phyloP scores from a whole-genome alignment of 1,140 invertebrate genomes.

The Habropoda laboriosa region DNA sequence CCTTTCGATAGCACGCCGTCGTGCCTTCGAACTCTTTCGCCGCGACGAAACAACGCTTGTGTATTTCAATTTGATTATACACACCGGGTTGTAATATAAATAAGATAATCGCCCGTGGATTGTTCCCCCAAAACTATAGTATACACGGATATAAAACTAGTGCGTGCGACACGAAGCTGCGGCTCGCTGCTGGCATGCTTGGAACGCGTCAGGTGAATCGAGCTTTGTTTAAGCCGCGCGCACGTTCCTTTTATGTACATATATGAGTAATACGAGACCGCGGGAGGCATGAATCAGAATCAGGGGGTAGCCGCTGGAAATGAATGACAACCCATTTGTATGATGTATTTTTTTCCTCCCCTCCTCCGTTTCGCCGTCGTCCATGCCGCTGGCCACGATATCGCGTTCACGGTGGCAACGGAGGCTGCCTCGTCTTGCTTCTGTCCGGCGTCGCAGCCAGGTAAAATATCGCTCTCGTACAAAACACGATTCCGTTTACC shows the following conservation, averaged over 20 bases:
- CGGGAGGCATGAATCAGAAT: conserved; percentile 74
- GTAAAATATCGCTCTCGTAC: conserved; percentile 70
- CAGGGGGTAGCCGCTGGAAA: conserved; percentile 67
- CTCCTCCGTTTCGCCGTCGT: not conserved
- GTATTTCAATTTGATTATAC: not conserved
- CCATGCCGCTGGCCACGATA: not conserved
- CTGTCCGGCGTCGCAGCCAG: conserved; percentile 58
- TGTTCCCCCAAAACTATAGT: not conserved
- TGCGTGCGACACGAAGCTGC: not conserved
- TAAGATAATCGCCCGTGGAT: conserved; percentile 9
- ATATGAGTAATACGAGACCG: conserved; percentile 69
- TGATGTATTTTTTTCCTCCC: conserved; percentile 50
- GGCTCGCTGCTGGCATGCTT: not conserved
- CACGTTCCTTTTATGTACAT: conserved; percentile 38
- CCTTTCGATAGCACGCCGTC: conserved; percentile 1
- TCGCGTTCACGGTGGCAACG: conserved; percentile 36
- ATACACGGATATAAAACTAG: not conserved
- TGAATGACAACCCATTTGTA: conserved; percentile 76
- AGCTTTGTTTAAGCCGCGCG: conserved; percentile 50
- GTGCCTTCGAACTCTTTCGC: not conserved
- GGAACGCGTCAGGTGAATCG: conserved; percentile 58
- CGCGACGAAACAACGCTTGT: not conserved
- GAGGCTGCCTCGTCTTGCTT: conserved; percentile 40
- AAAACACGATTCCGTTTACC: conserved; percentile 65
- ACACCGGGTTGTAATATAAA: not conserved